These are phyloP conservation scores for Heliconius ethilla DNA, from an alignment of 2,888 invertebrate species.

Conservation along the genomic window DNA sequence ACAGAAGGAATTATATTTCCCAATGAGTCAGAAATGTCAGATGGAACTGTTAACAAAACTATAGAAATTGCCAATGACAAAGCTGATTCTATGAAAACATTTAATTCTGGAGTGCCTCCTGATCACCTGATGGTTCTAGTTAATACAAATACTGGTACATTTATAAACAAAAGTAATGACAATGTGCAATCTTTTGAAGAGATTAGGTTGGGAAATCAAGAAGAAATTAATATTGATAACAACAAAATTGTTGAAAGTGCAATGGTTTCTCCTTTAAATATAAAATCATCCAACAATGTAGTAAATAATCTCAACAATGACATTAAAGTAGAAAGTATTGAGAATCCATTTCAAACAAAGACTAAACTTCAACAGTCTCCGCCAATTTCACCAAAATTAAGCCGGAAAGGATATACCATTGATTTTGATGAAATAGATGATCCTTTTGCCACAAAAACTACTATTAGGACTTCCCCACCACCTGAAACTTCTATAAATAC, in stretches of 20 bases:
- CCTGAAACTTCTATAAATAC: slow-evolving; percentile 37
- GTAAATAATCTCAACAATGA: slow-evolving; percentile 17
- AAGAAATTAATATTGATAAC: not conserved
- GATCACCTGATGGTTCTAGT: not conserved
- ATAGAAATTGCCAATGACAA: not conserved
- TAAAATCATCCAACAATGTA: slow-evolving; percentile 2
- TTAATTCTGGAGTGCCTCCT: not conserved
- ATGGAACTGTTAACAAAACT: not conserved
- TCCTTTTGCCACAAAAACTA: slow-evolving; percentile 71
- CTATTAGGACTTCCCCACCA: slow-evolving; percentile 64
- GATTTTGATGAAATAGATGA: slow-evolving; percentile 72
- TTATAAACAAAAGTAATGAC: not conserved
- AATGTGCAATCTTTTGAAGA: not conserved
- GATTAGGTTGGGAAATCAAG: not conserved
- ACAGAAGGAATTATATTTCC: not conserved
- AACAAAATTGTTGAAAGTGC: slow-evolving; percentile 17
- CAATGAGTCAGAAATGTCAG: not conserved
- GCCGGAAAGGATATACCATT: slow-evolving; percentile 69
- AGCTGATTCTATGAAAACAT: not conserved
- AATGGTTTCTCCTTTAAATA: slow-evolving; percentile 20
- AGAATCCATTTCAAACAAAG: slow-evolving; percentile 45
- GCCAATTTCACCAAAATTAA: slow-evolving; percentile 63
- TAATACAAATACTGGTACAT: not conserved
- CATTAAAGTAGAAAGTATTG: slow-evolving; percentile 20
- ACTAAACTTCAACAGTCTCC: slow-evolving; percentile 50